phyloP scores from a whole-genome alignment of 2,113 vertebrate species.

The Procavia capensis region DNA sequence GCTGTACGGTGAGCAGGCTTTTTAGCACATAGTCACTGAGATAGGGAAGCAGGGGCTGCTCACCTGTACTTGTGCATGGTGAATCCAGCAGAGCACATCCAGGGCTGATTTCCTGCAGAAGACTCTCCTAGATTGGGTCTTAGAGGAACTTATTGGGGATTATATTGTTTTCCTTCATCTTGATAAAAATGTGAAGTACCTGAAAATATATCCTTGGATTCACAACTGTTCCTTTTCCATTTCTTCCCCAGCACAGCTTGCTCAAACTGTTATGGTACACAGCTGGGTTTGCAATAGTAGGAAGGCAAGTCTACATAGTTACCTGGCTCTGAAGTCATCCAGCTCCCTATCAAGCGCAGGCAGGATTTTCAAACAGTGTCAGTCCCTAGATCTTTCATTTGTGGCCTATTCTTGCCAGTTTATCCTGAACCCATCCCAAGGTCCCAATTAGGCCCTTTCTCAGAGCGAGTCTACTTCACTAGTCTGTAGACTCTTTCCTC shows the following conservation, averaged over 20 bases:
- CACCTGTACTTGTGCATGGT: too few species aligned
- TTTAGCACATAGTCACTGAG: background rate
- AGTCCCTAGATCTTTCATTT: too few species aligned
- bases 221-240: background rate
- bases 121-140: background rate
- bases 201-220: background rate
- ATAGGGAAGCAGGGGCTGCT: background rate
- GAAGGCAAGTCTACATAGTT: background rate
- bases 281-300: background rate
- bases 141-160: background rate
- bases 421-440: background rate
- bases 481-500: background rate
- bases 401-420: rapidly evolving
- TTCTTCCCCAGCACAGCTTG: background rate
- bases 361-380: too few species aligned
- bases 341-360: rapidly evolving
- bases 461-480: background rate
- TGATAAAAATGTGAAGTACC: background rate
- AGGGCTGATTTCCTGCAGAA: background rate
- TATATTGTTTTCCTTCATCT: background rate
- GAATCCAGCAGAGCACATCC: background rate
- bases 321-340: rapidly evolving
- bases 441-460: background rate
- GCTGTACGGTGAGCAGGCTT: background rate
- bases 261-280: background rate